A percentile compares a stretch with the other conserved stretches of the same genome.
These are phyloP conservation scores for Plebejus argus DNA, from an alignment of 2,888 invertebrate genomes.

Conservation along the genomic window DNA sequence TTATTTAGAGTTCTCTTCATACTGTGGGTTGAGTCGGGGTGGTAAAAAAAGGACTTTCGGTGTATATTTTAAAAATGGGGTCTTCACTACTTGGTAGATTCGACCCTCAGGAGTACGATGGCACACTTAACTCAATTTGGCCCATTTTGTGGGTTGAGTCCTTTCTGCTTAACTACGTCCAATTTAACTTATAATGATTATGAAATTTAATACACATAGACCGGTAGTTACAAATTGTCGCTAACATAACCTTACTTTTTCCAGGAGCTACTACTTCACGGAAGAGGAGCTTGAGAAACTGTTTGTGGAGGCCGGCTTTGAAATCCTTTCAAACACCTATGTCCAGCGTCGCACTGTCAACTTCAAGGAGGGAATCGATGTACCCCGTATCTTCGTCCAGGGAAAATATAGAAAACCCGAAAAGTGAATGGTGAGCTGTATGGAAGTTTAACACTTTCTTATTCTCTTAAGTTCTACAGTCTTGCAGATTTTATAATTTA, in stretches of 20 bases:
- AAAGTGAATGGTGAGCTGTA: constrained; percentile 46
- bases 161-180: background rate
- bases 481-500: background rate
- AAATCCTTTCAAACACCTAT: constrained; percentile 85
- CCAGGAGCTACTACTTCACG: constrained; percentile 90
- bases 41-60: background rate
- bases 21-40: background rate
- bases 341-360: constrained; percentile 95
- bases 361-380: constrained; percentile 94
- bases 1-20: constrained; percentile 14
- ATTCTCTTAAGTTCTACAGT: background rate
- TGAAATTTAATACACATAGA: no score
- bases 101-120: background rate
- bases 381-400: constrained; percentile 96
- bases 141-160: background rate
- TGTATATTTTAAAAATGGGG: no score
- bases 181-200: background rate
- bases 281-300: constrained; percentile 84
- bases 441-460: background rate
- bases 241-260: constrained; percentile 45
- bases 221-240: background rate
- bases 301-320: constrained; percentile 86
- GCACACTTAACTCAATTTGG: background rate
- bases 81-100: background rate
- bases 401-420: constrained; percentile 86